A percentile compares a stretch with the other conserved stretches of the same genome.
Evolutionary conservation across 1,140 invertebrate genomes (phyloP).

Genomic region (Campoletis sonorensis): DNA sequence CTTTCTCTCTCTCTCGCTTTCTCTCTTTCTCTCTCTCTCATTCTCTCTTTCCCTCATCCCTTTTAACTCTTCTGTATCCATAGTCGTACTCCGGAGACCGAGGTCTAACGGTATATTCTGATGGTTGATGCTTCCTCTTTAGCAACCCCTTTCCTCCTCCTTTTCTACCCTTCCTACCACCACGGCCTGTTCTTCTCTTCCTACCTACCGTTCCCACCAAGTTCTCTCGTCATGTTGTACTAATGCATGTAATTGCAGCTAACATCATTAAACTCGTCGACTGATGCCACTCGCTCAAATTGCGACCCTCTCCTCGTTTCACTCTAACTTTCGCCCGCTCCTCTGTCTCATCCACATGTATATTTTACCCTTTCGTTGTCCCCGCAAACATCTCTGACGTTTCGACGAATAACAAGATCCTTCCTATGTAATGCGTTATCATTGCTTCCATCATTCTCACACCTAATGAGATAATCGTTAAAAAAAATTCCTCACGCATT

Average conservation of each 20-base stretch:
- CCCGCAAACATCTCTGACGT: not conserved
- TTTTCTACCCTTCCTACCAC: not conserved
- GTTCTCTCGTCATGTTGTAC: conserved; percentile 62
- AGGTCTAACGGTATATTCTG: conserved; percentile 19
- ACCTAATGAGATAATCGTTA: too few relatives aligned
- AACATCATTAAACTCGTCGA: conserved; percentile 74
- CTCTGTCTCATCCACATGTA: not conserved
- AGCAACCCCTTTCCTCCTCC: conserved; percentile 1
- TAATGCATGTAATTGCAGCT: conserved; percentile 76
- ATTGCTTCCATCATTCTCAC: too few relatives aligned
- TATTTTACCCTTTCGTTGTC: conserved; percentile 19
- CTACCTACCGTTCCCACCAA: not conserved
- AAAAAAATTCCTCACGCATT: too few relatives aligned
- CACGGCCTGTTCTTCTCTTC: not conserved
- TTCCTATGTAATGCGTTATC: too few relatives aligned
- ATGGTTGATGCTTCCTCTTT: conserved; percentile 36
- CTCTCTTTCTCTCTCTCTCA: too few relatives aligned
- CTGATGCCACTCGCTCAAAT: conserved; percentile 72
- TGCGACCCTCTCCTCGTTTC: conserved; percentile 52
- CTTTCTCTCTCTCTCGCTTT: not conserved
- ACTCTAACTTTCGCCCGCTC: conserved; percentile 20
- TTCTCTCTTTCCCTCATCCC: too few relatives aligned
- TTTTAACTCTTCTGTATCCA: conserved; percentile 3
- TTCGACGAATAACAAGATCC: not conserved
- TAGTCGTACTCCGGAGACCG: conserved; percentile 10